phyloP scores from a whole-genome alignment of 2,888 invertebrate genomes.

The Ochropleura leucogaster region DNA sequence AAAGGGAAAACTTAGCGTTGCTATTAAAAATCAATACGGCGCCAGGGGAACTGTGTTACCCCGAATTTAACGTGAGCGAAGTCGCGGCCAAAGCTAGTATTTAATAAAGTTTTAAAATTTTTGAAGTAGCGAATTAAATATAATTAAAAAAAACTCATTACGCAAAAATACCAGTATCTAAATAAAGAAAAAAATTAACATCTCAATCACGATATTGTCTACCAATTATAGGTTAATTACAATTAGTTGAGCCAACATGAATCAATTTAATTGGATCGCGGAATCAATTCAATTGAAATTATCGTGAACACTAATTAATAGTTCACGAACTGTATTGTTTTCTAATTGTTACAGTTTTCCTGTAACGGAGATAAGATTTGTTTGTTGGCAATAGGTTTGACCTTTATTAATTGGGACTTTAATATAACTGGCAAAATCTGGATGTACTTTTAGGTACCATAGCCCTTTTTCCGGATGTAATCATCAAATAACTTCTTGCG shows the following conservation, averaged over 20 bases:
- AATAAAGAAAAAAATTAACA: not conserved
- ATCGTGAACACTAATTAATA: slow-evolving; percentile 5
- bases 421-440: too few species aligned
- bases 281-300: slow-evolving; percentile 25
- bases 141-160: not conserved
- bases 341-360: slow-evolving; percentile 7
- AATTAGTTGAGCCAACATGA: not conserved
- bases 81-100: not conserved
- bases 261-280: not conserved
- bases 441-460: too few species aligned
- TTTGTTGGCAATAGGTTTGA: too few species aligned
- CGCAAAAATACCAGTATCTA: slow-evolving; percentile 1
- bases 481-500: too few species aligned
- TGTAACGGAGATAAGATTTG: not conserved
- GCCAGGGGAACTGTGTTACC: too few species aligned
- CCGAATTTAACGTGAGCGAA: not conserved
- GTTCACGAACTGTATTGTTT: slow-evolving; percentile 32
- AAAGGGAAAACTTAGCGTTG: too few species aligned
- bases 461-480: too few species aligned
- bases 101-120: not conserved
- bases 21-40: too few species aligned
- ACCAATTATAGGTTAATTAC: slow-evolving; percentile 7
- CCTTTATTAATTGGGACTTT: too few species aligned
- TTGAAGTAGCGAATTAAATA: not conserved
- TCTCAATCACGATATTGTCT: not conserved